Evolutionary conservation across 2,797 vertebrate species (phyloP), one percentile per base, ranked within the genome.

Genomic region (Orientallactaga sibirica): DNA sequence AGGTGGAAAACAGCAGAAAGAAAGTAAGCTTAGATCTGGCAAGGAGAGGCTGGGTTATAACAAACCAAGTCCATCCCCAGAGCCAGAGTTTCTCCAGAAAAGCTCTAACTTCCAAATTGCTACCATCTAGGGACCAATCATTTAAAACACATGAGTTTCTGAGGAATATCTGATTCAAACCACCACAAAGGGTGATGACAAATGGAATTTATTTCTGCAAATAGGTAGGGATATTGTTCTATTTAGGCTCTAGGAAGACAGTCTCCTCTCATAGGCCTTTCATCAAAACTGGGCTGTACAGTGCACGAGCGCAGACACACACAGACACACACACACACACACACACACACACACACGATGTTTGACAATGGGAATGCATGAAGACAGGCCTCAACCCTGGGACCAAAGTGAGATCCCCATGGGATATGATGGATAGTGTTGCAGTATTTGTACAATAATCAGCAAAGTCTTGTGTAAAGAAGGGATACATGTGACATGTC

Each of bases 311-410:
- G 33, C 33, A 37, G 33, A 9, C 43, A 9, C 24, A 29, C 16
- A 37, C 8, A 76, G 15, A 6, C 9, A 11, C 11, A 19, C 27
- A 7, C 15, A 8, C 1, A n/a, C 43, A 9, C 43, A 9, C 24
- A 29, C 16, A 37, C 8, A 76, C 19, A 6, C 9, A 11, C 11
- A 19, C 27, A 7, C 15, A 8, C 1, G 37, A 1, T 2, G 20
- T 27, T 11, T 83, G 29, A 14, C 22, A 29, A 75, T 1, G 66
- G 14, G 20, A 62, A n/a, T 68, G 48, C 18, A 7, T 52, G 64
- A 55, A 68, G 15, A 1, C 67, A 61, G 43, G 7, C 3, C 37
- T 62, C 37, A 55, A 75, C 4, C 61, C 41, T 33, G 61, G 84
- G 52, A 33, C 2, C 2, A 8, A 52, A 33, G 5, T 62, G 29